Evolutionary conservation across 2,888 invertebrate species (phyloP).

Genomic region (Meganola albula): DNA sequence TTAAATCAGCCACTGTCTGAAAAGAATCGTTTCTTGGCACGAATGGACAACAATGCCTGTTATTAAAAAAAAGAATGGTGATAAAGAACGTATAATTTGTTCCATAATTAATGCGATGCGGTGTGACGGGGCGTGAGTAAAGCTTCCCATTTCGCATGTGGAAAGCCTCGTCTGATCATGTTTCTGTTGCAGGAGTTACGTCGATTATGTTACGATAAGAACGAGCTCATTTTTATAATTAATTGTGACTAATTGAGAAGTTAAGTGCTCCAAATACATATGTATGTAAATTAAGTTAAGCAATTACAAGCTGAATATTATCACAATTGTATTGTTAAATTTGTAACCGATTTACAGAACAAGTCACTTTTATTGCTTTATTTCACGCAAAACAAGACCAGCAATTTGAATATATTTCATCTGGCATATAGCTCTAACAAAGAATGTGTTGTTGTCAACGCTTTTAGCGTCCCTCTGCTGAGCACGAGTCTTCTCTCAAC

Average conservation of each 20-base stretch:
- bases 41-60: slow-evolving; percentile 72
- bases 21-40: slow-evolving; percentile 71
- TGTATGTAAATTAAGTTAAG: slow-evolving; percentile 32
- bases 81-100: slow-evolving; percentile 73
- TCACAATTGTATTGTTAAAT: slow-evolving; percentile 13
- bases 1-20: slow-evolving; percentile 71
- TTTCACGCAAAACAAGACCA: slow-evolving; percentile 25
- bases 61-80: slow-evolving; percentile 69
- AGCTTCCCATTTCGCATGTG: slow-evolving; percentile 65
- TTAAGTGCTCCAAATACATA: slow-evolving; percentile 42
- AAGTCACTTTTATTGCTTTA: slow-evolving; percentile 19
- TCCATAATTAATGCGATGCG: slow-evolving; percentile 60
- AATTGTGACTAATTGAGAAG: slow-evolving; percentile 62
- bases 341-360: slow-evolving; percentile 20
- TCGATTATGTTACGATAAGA: slow-evolving; percentile 55
- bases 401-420: slow-evolving; percentile 59
- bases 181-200: slow-evolving; percentile 50
- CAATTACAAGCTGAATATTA: slow-evolving; percentile 20
- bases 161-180: slow-evolving; percentile 51
- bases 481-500: too few relatives aligned
- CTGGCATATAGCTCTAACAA: slow-evolving; percentile 39
- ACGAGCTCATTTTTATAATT: slow-evolving; percentile 55
- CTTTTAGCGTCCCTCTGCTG: too few relatives aligned
- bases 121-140: slow-evolving; percentile 69
- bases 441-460: too few relatives aligned